Percentiles rank a stretch among this genome's conserved stretches.
Evolutionary conservation across 2,797 vertebrate species (phyloP).

Genomic region (Spatula versicolor): DNA sequence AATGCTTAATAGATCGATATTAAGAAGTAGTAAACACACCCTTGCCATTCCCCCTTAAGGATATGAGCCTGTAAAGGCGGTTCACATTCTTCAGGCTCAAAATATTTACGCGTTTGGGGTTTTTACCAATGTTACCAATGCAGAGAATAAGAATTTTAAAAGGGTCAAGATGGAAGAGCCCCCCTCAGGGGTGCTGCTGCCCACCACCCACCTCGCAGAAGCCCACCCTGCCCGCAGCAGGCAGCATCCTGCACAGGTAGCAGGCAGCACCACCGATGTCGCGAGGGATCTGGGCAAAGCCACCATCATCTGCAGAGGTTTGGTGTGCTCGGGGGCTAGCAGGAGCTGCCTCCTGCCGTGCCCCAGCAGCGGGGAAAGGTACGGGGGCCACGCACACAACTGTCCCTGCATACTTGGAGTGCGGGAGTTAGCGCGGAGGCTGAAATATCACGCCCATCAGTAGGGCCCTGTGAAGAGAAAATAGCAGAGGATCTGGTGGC

Average conservation of each 20-base stretch:
- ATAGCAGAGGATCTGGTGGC: conserved; percentile 77
- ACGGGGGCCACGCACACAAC: conserved; percentile 28
- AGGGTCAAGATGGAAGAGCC: background rate
- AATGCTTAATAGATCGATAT: background rate
- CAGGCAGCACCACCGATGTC: accelerated
- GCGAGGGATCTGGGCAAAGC: background rate
- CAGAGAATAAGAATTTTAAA: background rate
- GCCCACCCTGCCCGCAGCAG: background rate
- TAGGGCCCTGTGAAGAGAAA: conserved; percentile 61
- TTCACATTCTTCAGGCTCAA: background rate
- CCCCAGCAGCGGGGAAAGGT: background rate
- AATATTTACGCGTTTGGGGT: background rate
- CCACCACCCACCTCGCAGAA: background rate
- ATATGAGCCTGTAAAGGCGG: background rate
- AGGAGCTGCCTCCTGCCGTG: background rate
- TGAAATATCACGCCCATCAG: conserved; percentile 73
- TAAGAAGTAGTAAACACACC: background rate
- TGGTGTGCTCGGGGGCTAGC: background rate
- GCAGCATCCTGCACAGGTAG: background rate
- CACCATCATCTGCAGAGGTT: background rate
- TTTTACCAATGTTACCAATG: background rate
- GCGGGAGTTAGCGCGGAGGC: background rate
- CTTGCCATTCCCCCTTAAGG: background rate
- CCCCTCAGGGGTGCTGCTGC: accelerated
- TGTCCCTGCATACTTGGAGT: conserved; percentile 50